phyloP scores from a whole-genome alignment of 1,140 invertebrate species.

The Archegozetes longisetosus region DNA sequence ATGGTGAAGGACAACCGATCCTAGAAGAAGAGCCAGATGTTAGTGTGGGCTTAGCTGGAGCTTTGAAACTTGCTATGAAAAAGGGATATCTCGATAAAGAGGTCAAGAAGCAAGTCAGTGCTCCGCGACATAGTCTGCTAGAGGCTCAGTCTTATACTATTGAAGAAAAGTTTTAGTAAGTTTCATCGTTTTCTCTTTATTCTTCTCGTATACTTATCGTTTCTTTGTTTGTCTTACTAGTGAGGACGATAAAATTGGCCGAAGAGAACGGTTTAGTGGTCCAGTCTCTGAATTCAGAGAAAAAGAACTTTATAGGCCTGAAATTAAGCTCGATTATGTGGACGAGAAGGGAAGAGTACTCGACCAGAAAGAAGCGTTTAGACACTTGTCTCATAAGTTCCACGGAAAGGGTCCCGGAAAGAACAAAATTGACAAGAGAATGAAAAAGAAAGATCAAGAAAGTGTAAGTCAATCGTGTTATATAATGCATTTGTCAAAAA shows the following conservation, averaged over 20 bases:
- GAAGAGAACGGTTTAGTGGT: conserved; percentile 62
- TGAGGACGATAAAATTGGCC: conserved; percentile 51
- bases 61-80: conserved; percentile 74
- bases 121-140: conserved; percentile 52
- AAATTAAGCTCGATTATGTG: conserved; percentile 92
- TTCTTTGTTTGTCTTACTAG: conserved; percentile 29
- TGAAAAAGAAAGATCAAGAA: conserved; percentile 87
- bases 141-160: conserved; percentile 88
- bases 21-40: conserved; percentile 69
- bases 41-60: conserved; percentile 76
- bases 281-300: conserved; percentile 86
- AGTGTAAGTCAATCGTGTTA: conserved; percentile 39
- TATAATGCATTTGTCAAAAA: conserved; percentile 13
- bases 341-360: conserved; percentile 83
- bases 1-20: conserved; percentile 12
- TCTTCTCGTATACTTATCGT: conserved; percentile 12
- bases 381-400: conserved; percentile 67
- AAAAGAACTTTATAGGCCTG: conserved; percentile 80
- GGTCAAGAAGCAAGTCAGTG: conserved; percentile 42
- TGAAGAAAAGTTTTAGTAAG: conserved; percentile 60
- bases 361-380: conserved; percentile 89
- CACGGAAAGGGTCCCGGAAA: conserved; percentile 98
- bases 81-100: conserved; percentile 84
- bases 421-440: conserved; percentile 92
- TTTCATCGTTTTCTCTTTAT: conserved; percentile 14